Evolutionary conservation across 2,888 invertebrate genomes (phyloP).

Genomic region (Danaus chrysippus): DNA sequence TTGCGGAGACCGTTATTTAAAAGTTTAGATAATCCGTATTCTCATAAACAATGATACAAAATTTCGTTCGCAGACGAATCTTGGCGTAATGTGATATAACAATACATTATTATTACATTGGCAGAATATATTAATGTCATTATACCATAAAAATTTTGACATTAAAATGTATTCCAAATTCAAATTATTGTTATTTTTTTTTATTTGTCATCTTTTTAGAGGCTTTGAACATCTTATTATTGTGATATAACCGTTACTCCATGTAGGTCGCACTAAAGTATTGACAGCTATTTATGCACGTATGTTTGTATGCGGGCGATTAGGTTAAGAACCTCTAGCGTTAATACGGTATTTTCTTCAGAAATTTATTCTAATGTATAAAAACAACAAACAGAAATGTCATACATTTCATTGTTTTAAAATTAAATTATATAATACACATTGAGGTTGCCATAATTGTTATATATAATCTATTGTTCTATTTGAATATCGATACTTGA

Average conservation of each 20-base stretch:
- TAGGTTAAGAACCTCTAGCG: constrained; percentile 27
- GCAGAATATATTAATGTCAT: no score
- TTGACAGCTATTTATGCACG: constrained; percentile 16
- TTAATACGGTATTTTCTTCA: constrained; percentile 14
- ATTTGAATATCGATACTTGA: no score
- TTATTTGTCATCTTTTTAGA: neutral
- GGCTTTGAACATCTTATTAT: no score
- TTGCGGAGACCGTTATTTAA: constrained; percentile 14
- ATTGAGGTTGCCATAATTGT: no score
- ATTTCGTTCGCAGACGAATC: neutral
- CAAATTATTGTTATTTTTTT: neutral
- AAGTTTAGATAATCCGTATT: neutral
- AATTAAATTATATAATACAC: neutral
- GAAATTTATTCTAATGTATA: neutral
- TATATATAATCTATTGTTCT: no score
- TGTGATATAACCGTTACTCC: neutral
- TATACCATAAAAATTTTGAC: no score
- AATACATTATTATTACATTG: no score
- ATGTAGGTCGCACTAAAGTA: constrained; percentile 23
- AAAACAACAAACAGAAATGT: no score
- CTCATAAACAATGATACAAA: neutral
- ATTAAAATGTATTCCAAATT: no score
- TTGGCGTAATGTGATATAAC: no score
- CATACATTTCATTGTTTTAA: neutral
- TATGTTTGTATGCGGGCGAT: constrained; percentile 17